phyloP scores from a whole-genome alignment of 2,888 invertebrate species.

The Pheosia gnoma region DNA sequence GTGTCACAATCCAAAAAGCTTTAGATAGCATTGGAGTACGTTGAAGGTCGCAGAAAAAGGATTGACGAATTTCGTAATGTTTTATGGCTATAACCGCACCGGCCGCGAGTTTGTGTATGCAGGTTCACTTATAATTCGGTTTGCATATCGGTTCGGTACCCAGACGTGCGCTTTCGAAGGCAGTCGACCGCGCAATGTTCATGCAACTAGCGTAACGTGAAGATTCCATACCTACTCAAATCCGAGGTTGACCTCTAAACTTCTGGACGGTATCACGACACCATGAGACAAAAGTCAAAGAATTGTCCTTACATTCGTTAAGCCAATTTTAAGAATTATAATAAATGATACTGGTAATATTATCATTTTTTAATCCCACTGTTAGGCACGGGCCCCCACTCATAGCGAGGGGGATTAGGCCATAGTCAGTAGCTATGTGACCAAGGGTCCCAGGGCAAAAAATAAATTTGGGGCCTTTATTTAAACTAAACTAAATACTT shows the following conservation, averaged over 20 bases:
- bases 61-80: conserved; percentile 66
- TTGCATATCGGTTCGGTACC: conserved; percentile 52
- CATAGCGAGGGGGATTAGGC: no score
- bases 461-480: no score
- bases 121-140: conserved; percentile 28
- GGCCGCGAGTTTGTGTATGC: conserved; percentile 36
- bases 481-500: no score
- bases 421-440: no score
- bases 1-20: conserved; percentile 60
- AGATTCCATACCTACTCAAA: conserved; percentile 40
- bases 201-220: conserved; percentile 41
- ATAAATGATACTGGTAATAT: no score
- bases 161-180: conserved; percentile 69
- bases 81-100: conserved; percentile 53
- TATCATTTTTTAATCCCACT: no score
- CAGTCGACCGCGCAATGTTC: conserved; percentile 70
- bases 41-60: conserved; percentile 63
- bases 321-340: neutral
- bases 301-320: conserved; percentile 16
- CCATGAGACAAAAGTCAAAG: conserved; percentile 23
- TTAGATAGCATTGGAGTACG: conserved; percentile 64
- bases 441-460: no score
- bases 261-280: conserved; percentile 27
- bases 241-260: conserved; percentile 54
- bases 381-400: no score